phyloP scores from a whole-genome alignment of 2,888 invertebrate genomes.

The Cosmia pyralina region DNA sequence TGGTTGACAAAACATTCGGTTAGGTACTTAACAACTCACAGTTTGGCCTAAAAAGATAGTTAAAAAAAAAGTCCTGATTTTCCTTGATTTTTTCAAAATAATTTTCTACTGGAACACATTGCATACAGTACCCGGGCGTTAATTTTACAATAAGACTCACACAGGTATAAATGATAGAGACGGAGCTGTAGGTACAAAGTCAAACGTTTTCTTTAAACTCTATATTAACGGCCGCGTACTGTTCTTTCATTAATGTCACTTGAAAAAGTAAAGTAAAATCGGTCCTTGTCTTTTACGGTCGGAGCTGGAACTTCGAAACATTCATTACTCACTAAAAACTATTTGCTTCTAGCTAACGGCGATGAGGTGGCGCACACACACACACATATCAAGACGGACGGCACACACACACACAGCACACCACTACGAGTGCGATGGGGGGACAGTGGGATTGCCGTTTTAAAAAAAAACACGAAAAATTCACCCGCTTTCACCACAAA shows the following conservation, averaged over 20 bases:
- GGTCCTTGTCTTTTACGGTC: constrained; percentile 51
- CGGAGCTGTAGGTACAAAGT: not conserved
- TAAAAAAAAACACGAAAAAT: constrained; percentile 69
- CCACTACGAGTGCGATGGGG: constrained; percentile 80
- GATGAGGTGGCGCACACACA: constrained; percentile 85
- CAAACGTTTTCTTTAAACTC: not conserved
- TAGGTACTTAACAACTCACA: constrained; percentile 57
- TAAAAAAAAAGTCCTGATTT: not conserved
- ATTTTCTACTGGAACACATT: not conserved
- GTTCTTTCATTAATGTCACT: not conserved
- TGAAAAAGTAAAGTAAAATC: constrained; percentile 2
- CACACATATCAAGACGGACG: constrained; percentile 90
- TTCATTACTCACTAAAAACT: constrained; percentile 83
- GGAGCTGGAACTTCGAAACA: constrained; percentile 67
- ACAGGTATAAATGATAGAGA: not conserved
- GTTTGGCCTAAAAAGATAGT: constrained; percentile 49
- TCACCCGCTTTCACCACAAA: constrained; percentile 56
- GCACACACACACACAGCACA: constrained; percentile 86
- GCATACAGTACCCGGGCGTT: constrained; percentile 1
- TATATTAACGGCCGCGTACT: not conserved
- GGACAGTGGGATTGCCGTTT: constrained; percentile 79
- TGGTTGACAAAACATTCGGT: constrained; percentile 58
- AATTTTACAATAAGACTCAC: not conserved
- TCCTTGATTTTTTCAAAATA: not conserved
- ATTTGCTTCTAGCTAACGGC: constrained; percentile 90